Base-by-base conservation (phyloP, 2,113 vertebrate genomes). In the Cavia aperea region DNA sequence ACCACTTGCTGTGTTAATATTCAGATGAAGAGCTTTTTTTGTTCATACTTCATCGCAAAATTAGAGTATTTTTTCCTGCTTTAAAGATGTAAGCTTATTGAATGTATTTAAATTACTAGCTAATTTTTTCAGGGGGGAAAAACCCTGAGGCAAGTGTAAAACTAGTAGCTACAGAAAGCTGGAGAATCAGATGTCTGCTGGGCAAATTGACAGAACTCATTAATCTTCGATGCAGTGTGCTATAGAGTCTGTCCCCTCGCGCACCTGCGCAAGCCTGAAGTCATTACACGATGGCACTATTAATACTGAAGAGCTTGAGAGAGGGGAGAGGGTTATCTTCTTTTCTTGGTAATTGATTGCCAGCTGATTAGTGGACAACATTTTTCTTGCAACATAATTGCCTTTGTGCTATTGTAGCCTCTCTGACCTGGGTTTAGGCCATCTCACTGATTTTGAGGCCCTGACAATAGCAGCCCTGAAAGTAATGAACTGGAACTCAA, bases 151-250 rank as follows among this genome's bases (percentile, higher is more conserved):
- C 96, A 86, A 94, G 96, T 97, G 97, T 97, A 97, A 98, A 98
- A 97, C 97, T 97, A 97, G 97, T 97, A 96, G 96, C 97, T 98
- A 92, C 94, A 92, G 95, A 97, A 97, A 97, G 96, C 97, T 97
- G 97, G 96, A 97, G 98, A 98, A 98, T 98, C 98, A 98, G 98
- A 97, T 97, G 97, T 98, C 97, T 97, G 97, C 97, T 97, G 97
- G 97, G 98, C 97, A 98, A 98, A 98, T 97, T 98, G 98, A 98
- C 98, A 98, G 98, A 98, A 97, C 98, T 98, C 98, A 98, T 98
- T 98, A 98, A 98, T 98, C 98, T 98, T 98, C 95, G 94, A 97
- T 94, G 97, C 97, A 95, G 97, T 93, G 95, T 97, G 95, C 97
- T 98, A 97, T 97, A 96, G 95, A 97, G 96, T 97, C 97, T 98